Conservation (phyloP, 1,140 invertebrate species). For the Sycophila sp. region DNA sequence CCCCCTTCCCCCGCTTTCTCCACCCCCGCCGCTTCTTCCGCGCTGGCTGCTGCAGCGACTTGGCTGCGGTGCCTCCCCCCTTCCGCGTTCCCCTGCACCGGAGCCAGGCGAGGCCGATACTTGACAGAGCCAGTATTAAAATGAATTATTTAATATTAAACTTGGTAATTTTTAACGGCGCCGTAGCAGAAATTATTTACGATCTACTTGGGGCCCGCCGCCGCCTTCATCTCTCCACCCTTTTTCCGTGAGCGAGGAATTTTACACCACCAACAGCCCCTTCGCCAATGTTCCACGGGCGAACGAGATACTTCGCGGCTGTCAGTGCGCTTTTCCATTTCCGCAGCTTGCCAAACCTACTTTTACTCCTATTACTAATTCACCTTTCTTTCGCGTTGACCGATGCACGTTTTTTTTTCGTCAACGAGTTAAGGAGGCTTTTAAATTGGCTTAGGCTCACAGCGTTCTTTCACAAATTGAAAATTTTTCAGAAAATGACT, state of each 20-base stretch:
- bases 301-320: neutral
- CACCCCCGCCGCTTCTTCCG: neutral
- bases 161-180: conserved; percentile 65
- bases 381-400: too few species aligned
- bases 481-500: too few species aligned
- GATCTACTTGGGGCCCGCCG: conserved; percentile 50
- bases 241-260: too few species aligned
- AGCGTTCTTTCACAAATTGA: too few species aligned
- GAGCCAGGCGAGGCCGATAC: conserved; percentile 35
- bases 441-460: too few species aligned
- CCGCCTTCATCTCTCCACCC: conserved; percentile 35
- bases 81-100: too few species aligned
- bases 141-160: conserved; percentile 69
- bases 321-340: neutral
- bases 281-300: neutral
- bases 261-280: neutral
- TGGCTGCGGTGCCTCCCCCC: neutral
- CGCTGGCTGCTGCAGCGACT: neutral
- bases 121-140: conserved; percentile 60
- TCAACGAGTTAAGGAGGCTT: too few species aligned
- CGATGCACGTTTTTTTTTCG: too few species aligned
- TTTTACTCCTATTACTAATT: too few species aligned
- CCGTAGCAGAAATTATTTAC: conserved; percentile 64
- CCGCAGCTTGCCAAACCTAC: neutral
- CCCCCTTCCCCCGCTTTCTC: conserved; percentile 35